Percentiles rank a stretch among this genome's conserved stretches.
Evolutionary conservation across 2,888 invertebrate species (phyloP).

Genomic region (Mesorhabditis sp.): DNA sequence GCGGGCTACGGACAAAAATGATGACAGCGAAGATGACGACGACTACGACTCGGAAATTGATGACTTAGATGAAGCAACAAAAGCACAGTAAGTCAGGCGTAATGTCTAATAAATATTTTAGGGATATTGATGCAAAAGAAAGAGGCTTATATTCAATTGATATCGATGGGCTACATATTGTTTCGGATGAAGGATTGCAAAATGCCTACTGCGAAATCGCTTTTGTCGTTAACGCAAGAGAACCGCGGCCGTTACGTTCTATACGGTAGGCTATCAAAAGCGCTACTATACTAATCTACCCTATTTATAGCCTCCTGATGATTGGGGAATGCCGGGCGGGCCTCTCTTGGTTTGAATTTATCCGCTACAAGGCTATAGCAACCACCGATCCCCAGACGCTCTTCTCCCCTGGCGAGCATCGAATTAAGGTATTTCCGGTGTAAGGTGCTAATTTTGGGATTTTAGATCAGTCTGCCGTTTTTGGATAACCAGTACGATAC

Average conservation of each 20-base stretch:
- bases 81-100: neutral
- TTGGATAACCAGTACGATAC: constrained; percentile 39
- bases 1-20: constrained; percentile 33
- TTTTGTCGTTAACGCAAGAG: constrained; percentile 30
- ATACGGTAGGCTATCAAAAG: constrained; percentile 16
- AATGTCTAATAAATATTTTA: neutral
- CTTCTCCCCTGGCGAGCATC: constrained; percentile 34
- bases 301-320: constrained; percentile 19
- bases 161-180: neutral
- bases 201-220: constrained; percentile 30
- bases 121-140: neutral
- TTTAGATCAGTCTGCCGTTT: constrained; percentile 33
- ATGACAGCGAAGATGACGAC: constrained; percentile 43
- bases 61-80: constrained; percentile 15
- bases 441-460: neutral
- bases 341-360: constrained; percentile 43
- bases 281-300: neutral
- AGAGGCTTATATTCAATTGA: neutral
- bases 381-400: constrained; percentile 19
- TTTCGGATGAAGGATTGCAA: constrained; percentile 16
- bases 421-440: constrained; percentile 19
- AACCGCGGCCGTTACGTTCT: constrained; percentile 23
- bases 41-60: constrained; percentile 39
- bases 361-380: constrained; percentile 43
- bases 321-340: constrained; percentile 36